Evolutionary conservation across 2,888 invertebrate genomes (phyloP).

Genomic region (Dicycla oo): DNA sequence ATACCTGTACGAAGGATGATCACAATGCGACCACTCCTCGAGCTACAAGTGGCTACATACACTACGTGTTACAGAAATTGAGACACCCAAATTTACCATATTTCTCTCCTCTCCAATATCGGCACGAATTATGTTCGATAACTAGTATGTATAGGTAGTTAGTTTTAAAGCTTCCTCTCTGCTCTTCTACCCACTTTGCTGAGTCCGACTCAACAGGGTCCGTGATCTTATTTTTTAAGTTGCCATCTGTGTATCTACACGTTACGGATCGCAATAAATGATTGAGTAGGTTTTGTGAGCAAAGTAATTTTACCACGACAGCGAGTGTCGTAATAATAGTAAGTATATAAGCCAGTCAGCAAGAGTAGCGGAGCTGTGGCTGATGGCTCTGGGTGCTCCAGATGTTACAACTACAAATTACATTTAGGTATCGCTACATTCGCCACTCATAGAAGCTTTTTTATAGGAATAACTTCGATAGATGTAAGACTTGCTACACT

Average conservation of each 20-base stretch:
- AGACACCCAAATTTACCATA: not conserved
- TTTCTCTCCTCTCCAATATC: not conserved
- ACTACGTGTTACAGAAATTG: not conserved
- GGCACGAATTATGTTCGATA: not conserved
- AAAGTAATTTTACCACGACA: no score
- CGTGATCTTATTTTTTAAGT: not conserved
- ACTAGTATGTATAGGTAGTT: not conserved
- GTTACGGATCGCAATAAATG: not conserved
- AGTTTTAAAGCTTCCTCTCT: not conserved
- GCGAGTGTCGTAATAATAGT: not conserved
- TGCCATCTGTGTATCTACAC: not conserved
- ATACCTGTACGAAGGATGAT: conserved; percentile 10
- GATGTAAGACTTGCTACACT: not conserved
- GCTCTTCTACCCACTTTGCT: not conserved
- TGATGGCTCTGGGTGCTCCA: not conserved
- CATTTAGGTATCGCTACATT: not conserved
- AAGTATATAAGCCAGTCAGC: not conserved
- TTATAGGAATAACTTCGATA: not conserved
- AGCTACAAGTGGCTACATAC: conserved; percentile 13
- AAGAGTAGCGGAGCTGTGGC: not conserved
- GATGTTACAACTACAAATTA: not conserved
- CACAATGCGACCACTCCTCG: not conserved
- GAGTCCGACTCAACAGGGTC: not conserved
- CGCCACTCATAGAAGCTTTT: not conserved
- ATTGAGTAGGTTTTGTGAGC: no score